phyloP scores from a whole-genome alignment of 2,797 vertebrate genomes.

The Menidia menidia region DNA sequence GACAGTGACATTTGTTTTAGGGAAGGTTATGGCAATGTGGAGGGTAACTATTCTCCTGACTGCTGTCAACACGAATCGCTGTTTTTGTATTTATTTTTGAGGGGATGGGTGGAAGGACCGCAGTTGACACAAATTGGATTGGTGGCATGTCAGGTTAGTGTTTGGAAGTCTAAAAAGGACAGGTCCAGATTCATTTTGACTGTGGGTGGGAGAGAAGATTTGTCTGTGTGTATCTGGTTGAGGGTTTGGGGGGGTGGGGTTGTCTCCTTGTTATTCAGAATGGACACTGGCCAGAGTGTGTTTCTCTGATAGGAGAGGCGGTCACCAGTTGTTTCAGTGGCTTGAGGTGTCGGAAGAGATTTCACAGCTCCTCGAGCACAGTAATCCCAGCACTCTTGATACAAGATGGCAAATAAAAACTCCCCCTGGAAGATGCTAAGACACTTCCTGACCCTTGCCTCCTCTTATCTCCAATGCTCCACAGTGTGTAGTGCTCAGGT shows the following conservation, averaged over 20 bases:
- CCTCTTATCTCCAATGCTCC: constrained; percentile 53
- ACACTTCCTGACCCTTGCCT: constrained; percentile 62
- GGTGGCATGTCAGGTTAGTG: constrained; percentile 71
- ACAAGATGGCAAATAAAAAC: constrained; percentile 80
- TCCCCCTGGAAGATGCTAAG: constrained; percentile 64
- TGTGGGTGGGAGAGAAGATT: constrained; percentile 9
- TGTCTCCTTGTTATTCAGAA: constrained; percentile 69
- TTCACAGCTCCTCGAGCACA: constrained; percentile 82
- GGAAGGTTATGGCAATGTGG: constrained; percentile 74
- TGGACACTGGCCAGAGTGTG: constrained; percentile 61
- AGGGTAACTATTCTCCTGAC: constrained; percentile 69
- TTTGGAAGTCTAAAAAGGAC: constrained; percentile 59
- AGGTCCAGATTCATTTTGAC: constrained; percentile 63
- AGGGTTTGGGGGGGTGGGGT: neutral
- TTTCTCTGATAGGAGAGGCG: constrained; percentile 68
- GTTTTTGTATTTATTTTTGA: constrained; percentile 56
- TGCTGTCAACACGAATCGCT: constrained; percentile 71
- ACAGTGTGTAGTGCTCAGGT: constrained; percentile 25
- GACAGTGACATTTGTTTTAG: constrained; percentile 76
- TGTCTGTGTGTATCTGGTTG: constrained; percentile 2
- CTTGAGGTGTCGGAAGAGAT: constrained; percentile 77
- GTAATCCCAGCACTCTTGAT: constrained; percentile 79
- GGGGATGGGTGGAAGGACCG: constrained; percentile 39
- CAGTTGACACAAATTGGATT: constrained; percentile 74
- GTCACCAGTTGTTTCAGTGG: constrained; percentile 75